Conservation (phyloP, 1,140 invertebrate genomes). For the fruit fly (Drosophila melanogaster) region Release_6_plus_ISO1_MT NT_037436.4:22921501-22922000, state of each 20-base stretch:
- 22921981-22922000: slow-evolving; percentile 39
- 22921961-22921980: slow-evolving; percentile 77
- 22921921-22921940: slow-evolving; percentile 16
- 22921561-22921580: slow-evolving; percentile 72
- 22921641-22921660: slow-evolving; percentile 61
- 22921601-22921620: slow-evolving; percentile 2
- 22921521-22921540: slow-evolving; percentile 55
- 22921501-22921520: slow-evolving; percentile 12
- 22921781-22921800: slow-evolving; percentile 17
- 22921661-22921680: slow-evolving; percentile 15
- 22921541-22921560: slow-evolving; percentile 78
- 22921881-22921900: slow-evolving; percentile 74
- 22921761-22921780: slow-evolving; percentile 6
- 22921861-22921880: slow-evolving; percentile 34
- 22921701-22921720: slow-evolving; percentile 60
- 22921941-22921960: neutral
- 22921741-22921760: slow-evolving; percentile 1
- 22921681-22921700: slow-evolving; percentile 43
- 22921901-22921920: slow-evolving; percentile 67
- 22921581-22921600: neutral
- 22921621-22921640: slow-evolving; percentile 50
- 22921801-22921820: slow-evolving; percentile 4
- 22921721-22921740: slow-evolving; percentile 38
- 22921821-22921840: slow-evolving; percentile 2
- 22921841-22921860: slow-evolving; percentile 12